Evolutionary conservation across 1,140 invertebrate species (phyloP), one percentile per base, ranked within the genome.

Genomic region (Drosophila jambulina): DNA sequence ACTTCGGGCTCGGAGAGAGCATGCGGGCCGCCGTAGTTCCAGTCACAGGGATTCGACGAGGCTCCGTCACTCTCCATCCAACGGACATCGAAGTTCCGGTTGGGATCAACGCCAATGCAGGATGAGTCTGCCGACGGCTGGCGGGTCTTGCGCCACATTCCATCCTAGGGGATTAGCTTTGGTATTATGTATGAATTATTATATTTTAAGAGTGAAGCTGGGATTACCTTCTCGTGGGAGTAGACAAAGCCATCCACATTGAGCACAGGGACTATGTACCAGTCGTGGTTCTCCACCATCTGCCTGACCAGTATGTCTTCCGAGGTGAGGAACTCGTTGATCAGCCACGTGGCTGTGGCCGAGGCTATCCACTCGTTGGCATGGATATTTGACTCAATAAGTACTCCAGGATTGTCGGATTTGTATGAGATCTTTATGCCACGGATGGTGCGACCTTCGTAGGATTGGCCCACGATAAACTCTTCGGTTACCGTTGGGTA

Each of bases 1-100:
- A 95, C 95, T 93, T 98, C 97, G 0, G 94, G 93, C 92, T 98
- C 97, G 0, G 97, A 97, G 71, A 97, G 97, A 0, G 96, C 92
- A 21, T 93, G 91, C 0, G 94, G 91, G 0, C 97, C 97, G 13
- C 95, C 95, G 85, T 95, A 98, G 12, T 93, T 95, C 1, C 96
- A 94, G 3, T 92, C 93, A 70, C 96, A 96, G 1, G 95, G 95
- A 78, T 92, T 32, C 0, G 21, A 5, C 0, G 81, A 91, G 13
- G 80, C 80, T 0, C 91, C 87, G 0, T 45, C 71, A 81, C 93
- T 93, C 61, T 94, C 94, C 46, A 93, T 93, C 95, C 95, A 96
- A 78, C 95, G 93, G 70, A 94, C 95, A 70, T 95, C 95, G 93
- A 95, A 96, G 85, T 96, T 96, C 36, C 96, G 93, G 82, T 96